Evolutionary conservation across 2,888 invertebrate genomes (phyloP), one percentile per base, ranked within the genome.

Genomic region (Hartigia nigra): DNA sequence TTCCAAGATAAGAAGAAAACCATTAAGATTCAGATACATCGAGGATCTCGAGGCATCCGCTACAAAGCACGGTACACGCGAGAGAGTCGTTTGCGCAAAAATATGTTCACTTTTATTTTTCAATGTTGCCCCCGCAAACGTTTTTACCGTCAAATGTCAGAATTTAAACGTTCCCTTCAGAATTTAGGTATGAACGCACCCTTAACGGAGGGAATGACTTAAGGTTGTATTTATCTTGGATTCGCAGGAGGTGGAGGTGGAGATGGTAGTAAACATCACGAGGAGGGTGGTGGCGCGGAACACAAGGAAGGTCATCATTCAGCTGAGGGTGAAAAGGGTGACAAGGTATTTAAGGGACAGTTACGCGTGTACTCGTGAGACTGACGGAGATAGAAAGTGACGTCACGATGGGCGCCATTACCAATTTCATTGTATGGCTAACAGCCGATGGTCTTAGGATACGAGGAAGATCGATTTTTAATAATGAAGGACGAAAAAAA

Each of bases 41-140:
- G 70, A 78, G 3, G 90, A 90, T 81, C 84, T 84, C n/a, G 86
- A 86, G 34, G 81, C 85, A 0, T 86, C 88, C 11, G 89, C 86
- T 1, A 88, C 85, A 1, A 81, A 86, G 75, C 82, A 85, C 69
- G 82, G 84, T 31, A 74, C 2, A 74, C 2, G 72, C 55, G 23
- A 9, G 9, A 9, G 23, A 2, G 14, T 14, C 4, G 4, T 4
- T 14, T 55, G 0, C 14, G 23, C 0, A 23, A 9, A 55, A 14
- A 55, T 23, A 55, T 23, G 23, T 9, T 23, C 9, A 55, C 23
- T 9, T 23, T 9, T 2, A 55, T 23, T 55, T 23, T 23, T 55
- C n/a, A n/a, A n/a, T n/a, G n/a, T n/a, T n/a, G n/a, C n/a, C n/a
- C n/a, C n/a, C n/a, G n/a, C n/a, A n/a, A n/a, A n/a, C n/a, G n/a